Conservation (phyloP, 2,888 invertebrate species). For the Hyppa rectilinea region DNA sequence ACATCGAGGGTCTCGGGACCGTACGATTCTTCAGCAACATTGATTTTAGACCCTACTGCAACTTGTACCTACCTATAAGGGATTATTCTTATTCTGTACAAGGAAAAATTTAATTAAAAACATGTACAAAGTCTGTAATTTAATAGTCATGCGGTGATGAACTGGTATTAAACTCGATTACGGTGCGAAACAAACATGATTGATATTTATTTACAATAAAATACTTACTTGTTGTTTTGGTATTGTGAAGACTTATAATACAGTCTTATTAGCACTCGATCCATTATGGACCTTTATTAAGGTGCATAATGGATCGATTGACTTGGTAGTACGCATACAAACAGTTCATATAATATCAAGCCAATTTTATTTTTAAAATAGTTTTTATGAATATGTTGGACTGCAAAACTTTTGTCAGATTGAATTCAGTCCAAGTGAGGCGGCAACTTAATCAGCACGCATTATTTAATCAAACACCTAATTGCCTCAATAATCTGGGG, state of each 20-base stretch:
- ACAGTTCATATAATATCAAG: too few species aligned
- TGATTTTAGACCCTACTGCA: too few species aligned
- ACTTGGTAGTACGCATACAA: too few species aligned
- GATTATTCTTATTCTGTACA: too few species aligned
- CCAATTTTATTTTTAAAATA: too few species aligned
- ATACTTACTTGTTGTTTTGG: conserved; percentile 4
- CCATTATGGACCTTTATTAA: conserved; percentile 12
- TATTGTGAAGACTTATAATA: conserved; percentile 11
- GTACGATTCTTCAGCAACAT: too few species aligned
- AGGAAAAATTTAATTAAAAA: too few species aligned
- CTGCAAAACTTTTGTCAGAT: not conserved
- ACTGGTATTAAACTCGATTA: not conserved
- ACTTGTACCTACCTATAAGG: too few species aligned
- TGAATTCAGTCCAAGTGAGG: not conserved
- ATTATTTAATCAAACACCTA: too few species aligned
- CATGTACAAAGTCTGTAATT: conserved; percentile 1
- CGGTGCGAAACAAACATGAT: not conserved
- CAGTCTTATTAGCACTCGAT: conserved; percentile 17
- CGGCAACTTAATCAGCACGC: too few species aligned
- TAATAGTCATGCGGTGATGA: not conserved
- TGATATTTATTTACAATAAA: conserved; percentile 3
- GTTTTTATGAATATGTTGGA: not conserved
- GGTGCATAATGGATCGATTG: conserved; percentile 2
- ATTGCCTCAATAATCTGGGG: too few species aligned
- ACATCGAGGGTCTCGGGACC: too few species aligned